Evolutionary conservation across 2,888 invertebrate species (phyloP).

Genomic region (Xylocampa areola): DNA sequence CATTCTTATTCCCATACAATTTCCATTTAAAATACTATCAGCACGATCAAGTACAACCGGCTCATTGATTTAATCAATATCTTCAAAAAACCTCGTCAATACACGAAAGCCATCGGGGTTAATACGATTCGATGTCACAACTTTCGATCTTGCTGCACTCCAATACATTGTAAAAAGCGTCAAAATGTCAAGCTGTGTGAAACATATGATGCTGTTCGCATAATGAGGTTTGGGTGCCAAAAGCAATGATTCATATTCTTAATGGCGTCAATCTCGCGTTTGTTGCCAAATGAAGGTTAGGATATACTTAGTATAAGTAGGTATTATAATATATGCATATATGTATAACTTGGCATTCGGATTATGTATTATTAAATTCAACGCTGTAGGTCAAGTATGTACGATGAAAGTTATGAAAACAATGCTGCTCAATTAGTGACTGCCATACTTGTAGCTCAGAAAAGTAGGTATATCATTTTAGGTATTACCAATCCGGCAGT

Average conservation of each 20-base stretch:
- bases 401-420: too few relatives aligned
- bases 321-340: constrained; percentile 34
- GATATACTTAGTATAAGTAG: constrained; percentile 21
- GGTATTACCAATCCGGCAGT: too few relatives aligned
- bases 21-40: constrained; percentile 11
- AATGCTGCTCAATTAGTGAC: too few relatives aligned
- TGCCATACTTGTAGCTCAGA: too few relatives aligned
- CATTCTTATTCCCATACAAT: constrained; percentile 38
- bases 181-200: constrained; percentile 49
- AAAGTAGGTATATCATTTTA: too few relatives aligned
- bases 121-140: constrained; percentile 45
- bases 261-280: constrained; percentile 56
- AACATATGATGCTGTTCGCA: constrained; percentile 48
- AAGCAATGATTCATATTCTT: constrained; percentile 62
- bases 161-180: constrained; percentile 53
- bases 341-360: constrained; percentile 28
- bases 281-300: constrained; percentile 58
- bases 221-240: constrained; percentile 64
- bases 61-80: constrained; percentile 38
- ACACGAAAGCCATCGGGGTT: constrained; percentile 40
- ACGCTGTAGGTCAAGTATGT: constrained; percentile 31
- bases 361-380: constrained; percentile 22
- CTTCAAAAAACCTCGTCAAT: constrained; percentile 21
- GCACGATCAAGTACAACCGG: constrained; percentile 31
- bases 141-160: constrained; percentile 52